phyloP scores from a whole-genome alignment of 1,140 invertebrate genomes.

The Drosophila burlai region DNA sequence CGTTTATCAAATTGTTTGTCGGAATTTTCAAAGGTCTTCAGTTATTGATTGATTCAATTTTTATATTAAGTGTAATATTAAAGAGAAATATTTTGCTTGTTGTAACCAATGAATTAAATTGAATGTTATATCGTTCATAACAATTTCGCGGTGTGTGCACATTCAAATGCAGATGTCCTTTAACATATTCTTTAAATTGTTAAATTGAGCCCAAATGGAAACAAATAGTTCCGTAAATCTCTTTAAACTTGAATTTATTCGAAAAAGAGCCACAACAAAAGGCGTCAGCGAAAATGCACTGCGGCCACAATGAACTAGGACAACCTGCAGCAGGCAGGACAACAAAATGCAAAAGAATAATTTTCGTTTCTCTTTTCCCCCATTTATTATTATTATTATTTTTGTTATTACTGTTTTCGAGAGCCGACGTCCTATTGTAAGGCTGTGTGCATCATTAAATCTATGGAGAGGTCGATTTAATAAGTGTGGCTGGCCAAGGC shows the following conservation, averaged over 20 bases:
- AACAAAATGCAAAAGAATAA: constrained; percentile 55
- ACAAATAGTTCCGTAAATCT: constrained; percentile 1
- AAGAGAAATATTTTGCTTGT: neutral
- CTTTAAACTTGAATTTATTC: constrained; percentile 29
- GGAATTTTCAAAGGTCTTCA: neutral
- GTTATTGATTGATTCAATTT: constrained; percentile 2
- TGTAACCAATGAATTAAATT: neutral
- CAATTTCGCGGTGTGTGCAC: neutral
- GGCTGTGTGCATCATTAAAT: constrained; percentile 70
- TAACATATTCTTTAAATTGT: neutral
- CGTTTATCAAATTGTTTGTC: constrained; percentile 35
- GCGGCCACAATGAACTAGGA: constrained; percentile 52
- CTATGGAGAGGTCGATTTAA: constrained; percentile 75
- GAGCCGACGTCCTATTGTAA: constrained; percentile 45
- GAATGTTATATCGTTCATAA: neutral
- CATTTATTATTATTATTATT: constrained; percentile 56
- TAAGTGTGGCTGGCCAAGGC: constrained; percentile 67
- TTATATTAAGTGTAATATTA: neutral
- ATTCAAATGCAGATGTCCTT: neutral
- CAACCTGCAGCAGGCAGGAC: constrained; percentile 43
- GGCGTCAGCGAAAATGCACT: constrained; percentile 40
- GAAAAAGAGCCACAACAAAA: constrained; percentile 38
- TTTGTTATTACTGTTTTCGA: constrained; percentile 26
- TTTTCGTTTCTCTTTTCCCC: constrained; percentile 31
- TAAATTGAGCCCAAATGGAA: neutral